A percentile compares a stretch with the other conserved stretches of the same genome.
These are phyloP conservation scores for Corbicula japonica DNA, from an alignment of 2,888 invertebrate species.

Conservation along the genomic window DNA sequence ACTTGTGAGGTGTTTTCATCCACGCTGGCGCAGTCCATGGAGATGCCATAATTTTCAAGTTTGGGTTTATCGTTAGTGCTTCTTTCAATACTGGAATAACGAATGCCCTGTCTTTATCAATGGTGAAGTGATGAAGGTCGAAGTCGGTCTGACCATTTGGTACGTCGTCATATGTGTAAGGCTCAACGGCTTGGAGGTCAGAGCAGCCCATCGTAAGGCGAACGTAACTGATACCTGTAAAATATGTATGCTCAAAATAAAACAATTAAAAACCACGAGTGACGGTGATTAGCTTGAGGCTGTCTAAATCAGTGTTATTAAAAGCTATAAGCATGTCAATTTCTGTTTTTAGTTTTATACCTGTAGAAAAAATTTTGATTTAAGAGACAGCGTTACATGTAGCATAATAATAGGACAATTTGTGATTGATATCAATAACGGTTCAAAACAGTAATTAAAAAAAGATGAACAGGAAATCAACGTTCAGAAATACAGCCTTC, in stretches of 20 bases:
- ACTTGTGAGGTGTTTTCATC: conserved; percentile 61
- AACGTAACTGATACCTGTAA: conserved; percentile 60
- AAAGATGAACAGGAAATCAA: too few species aligned
- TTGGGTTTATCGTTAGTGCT: conserved; percentile 57
- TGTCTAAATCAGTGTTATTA: neutral
- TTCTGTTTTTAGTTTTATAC: neutral
- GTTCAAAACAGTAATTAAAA: too few species aligned
- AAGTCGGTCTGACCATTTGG: conserved; percentile 52
- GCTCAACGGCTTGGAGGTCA: conserved; percentile 59
- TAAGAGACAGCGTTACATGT: neutral
- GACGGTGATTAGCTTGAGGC: neutral
- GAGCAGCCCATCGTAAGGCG: conserved; percentile 64
- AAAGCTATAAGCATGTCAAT: neutral
- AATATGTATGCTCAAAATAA: too few species aligned
- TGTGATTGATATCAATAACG: too few species aligned
- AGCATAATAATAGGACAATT: too few species aligned
- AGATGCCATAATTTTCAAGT: conserved; percentile 55
- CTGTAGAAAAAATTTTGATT: neutral
- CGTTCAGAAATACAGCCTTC: too few species aligned
- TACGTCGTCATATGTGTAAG: conserved; percentile 62
- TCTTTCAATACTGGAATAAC: conserved; percentile 65
- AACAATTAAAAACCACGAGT: neutral
- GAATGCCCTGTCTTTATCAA: conserved; percentile 61
- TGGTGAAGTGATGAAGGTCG: conserved; percentile 63
- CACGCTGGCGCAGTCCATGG: conserved; percentile 68